A percentile compares a stretch with the other conserved stretches of the same genome.
phyloP scores from a whole-genome alignment of 2,113 vertebrate genomes.

The Tringa solitaria region DNA sequence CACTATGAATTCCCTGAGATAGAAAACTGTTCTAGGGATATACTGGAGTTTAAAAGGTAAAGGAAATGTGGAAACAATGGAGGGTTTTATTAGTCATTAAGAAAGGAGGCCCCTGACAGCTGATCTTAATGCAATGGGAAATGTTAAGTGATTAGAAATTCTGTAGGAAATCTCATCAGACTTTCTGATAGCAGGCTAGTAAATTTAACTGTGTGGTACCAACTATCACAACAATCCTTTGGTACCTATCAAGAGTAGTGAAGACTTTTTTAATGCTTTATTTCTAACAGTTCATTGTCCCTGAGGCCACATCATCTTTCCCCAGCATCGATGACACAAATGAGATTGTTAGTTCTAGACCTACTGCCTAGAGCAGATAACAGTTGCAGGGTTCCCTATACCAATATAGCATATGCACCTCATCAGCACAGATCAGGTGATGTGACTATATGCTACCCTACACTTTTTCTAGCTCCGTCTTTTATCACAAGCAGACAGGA shows the following conservation, averaged over 20 bases:
- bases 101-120: background rate
- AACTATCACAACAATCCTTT: background rate
- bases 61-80: background rate
- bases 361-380: conserved; percentile 34
- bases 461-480: background rate
- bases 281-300: conserved; percentile 1
- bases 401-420: background rate
- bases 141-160: conserved; percentile 36
- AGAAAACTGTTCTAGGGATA: background rate
- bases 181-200: background rate
- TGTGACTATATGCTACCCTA: background rate
- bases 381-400: background rate
- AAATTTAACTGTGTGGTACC: conserved; percentile 12
- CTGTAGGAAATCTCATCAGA: background rate
- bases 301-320: conserved; percentile 21
- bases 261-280: background rate
- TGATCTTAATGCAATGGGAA: conserved; percentile 26
- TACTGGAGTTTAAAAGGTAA: background rate
- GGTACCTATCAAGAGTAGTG: background rate
- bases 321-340: background rate
- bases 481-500: conserved; percentile 8
- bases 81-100: conserved; percentile 1
- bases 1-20: background rate
- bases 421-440: background rate
- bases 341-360: conserved; percentile 37